Conservation (phyloP, 2,797 vertebrate genomes). For the Acropternis orthonyx region DNA sequence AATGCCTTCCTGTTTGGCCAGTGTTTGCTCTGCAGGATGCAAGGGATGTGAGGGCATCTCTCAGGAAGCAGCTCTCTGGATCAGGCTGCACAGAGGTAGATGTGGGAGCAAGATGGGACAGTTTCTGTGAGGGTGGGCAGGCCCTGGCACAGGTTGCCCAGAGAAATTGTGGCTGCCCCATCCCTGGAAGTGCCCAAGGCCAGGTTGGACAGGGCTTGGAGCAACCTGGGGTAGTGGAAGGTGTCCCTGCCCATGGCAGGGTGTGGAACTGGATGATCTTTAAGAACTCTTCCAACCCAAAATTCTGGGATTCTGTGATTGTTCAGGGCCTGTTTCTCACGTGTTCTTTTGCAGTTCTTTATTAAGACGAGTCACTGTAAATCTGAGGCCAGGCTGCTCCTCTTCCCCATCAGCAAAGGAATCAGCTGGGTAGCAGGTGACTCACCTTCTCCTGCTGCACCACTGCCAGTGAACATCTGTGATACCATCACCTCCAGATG, state of each 20-base stretch:
- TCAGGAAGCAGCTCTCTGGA: not conserved
- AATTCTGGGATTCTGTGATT: not conserved
- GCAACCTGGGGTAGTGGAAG: accelerated
- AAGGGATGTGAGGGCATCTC: not conserved
- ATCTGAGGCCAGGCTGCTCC: not conserved
- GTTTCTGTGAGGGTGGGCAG: not conserved
- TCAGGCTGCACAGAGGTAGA: not conserved
- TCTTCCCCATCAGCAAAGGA: not conserved
- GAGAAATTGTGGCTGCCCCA: not conserved
- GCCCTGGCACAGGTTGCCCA: not conserved
- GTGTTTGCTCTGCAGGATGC: not conserved
- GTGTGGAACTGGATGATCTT: no score
- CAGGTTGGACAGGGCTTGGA: accelerated
- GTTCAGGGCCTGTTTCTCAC: not conserved
- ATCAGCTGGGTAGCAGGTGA: not conserved
- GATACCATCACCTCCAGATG: not conserved
- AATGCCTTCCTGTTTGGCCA: not conserved
- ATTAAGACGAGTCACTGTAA: not conserved
- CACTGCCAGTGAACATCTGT: not conserved
- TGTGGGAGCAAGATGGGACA: not conserved
- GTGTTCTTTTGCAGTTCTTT: not conserved
- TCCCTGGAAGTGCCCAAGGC: not conserved
- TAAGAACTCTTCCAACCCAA: not conserved
- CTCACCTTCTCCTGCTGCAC: not conserved
- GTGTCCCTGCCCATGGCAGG: not conserved